A percentile compares a stretch with the other conserved stretches of the same genome.
phyloP scores from a whole-genome alignment of 2,113 vertebrate species.

The Bombycilla garrulus region DNA sequence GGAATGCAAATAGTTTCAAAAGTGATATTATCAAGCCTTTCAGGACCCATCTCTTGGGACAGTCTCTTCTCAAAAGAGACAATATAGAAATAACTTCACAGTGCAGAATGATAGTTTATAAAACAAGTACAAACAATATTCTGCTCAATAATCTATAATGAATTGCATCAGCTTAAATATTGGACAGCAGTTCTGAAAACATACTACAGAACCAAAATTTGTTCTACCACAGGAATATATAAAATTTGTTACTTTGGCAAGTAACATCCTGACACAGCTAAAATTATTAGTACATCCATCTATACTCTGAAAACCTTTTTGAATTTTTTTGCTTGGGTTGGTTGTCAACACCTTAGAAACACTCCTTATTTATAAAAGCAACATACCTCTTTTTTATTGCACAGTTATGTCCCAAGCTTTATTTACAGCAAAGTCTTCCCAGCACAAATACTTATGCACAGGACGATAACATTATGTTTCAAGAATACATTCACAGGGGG shows the following conservation, averaged over 20 bases:
- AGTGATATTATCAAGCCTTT: slow-evolving; percentile 35
- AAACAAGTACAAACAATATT: background rate
- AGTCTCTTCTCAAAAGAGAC: background rate
- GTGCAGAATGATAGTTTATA: background rate
- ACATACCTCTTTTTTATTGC: background rate
- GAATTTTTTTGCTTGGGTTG: background rate
- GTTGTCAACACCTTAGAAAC: background rate
- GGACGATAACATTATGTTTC: background rate
- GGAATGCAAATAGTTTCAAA: slow-evolving; percentile 65
- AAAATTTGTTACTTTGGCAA: background rate
- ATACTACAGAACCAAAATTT: background rate
- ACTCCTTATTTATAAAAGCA: background rate
- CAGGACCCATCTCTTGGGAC: background rate
- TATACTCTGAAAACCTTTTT: background rate
- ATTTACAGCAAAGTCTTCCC: background rate
- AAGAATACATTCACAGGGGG: background rate
- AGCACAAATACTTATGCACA: slow-evolving; percentile 8
- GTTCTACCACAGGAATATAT: background rate
- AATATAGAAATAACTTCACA: background rate
- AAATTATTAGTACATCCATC: background rate
- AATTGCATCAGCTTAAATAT: background rate
- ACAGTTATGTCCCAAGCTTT: background rate
- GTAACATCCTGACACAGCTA: background rate
- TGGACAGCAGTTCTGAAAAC: background rate
- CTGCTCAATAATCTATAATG: background rate